Base-by-base conservation (phyloP, 2,797 vertebrate species). In the Potorous gilbertii region DNA sequence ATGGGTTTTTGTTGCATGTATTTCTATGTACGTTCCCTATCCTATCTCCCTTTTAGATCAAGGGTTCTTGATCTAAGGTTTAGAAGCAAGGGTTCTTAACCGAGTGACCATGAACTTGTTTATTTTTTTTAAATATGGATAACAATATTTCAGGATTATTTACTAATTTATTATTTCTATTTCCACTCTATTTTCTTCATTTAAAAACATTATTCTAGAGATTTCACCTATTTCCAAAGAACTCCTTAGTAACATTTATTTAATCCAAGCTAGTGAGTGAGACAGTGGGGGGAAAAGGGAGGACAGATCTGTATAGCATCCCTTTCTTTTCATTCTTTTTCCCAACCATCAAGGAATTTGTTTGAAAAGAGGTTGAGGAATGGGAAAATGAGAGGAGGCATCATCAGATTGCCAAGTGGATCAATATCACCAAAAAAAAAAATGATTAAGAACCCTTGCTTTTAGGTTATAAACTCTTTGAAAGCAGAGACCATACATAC, bases 241-340 rank as follows among this genome's bases (percentile, higher is more conserved):
- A 96, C 92, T 87, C 95, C 96, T 95, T 90, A 96, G 93, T 56
- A 97, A 54, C 52, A 87, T 96, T 95, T 87, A 87, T 87, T 87
- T 94, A 97, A 96, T 93, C 54, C 96, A 97, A 96, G 97, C 95
- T 96, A 92, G 54, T 95, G 57, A 91, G 81, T 93, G 56, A 96
- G 91, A 94, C 90, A 92, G 81, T 46, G 93, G 95, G n/a, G n/a
- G 81, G 93, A 96, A 92, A 94, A 21, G 31, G 96, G 96, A 93
- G 95, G 89, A 95, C 95, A 98, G 98, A 98, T 98, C 95, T 96
- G 96, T 97, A 98, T 94, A 94, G 96, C 1, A 57, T 96, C 97
- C 87, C 98, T 97, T 97, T 97, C 96, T 96, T 96, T 97, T 95
- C 96, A 96, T 97, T 94, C 90, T 87, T 96, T 96, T 97, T 97